Base-by-base conservation (phyloP, 2,888 invertebrate genomes). In the Diabrotica balteata region DNA sequence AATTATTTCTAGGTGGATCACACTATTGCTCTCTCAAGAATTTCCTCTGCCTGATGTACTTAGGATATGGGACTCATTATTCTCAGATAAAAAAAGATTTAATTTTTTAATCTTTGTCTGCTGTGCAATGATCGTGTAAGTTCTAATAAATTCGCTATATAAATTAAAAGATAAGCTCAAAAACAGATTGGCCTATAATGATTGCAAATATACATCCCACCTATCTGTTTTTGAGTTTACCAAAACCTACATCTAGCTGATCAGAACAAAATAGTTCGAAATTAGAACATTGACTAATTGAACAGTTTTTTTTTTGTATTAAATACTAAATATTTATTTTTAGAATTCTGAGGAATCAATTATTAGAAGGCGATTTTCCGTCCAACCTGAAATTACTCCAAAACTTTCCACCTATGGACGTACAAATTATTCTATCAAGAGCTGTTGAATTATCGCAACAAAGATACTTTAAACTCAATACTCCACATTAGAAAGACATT, bases 41-140 rank as follows among this genome's bases (percentile, higher is more conserved):
- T 98, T 98, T 84, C 93, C 96, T 32, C 86, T 99, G 74, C 98
- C 99, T 52, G 98, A 99, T 84, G 96, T 99, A 0, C 91, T 98
- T 78, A 88, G 97, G 72, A 92, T 99, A 79, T 99, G 99, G 99
- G 99, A 99, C 83, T 94, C 97, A 0, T 85, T 99, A 61, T 95
- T 99, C 82, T 92, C 98, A 0, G 97, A 98, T 84, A 88, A 91
- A 61, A 88, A 91, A 63, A 88, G 98, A 79, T 98, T 98, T 82
- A 90, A 93, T 78, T 97, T 96, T 80, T 90, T 98, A 4, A 92
- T 96, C 71, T 90, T 93, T 81, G 92, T 98, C 67, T 98, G 98
- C 84, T 95, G 96, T 86, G 95, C 98, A 78, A 99, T 99, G 98
- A 93, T 99, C 76, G 87, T 97, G 96, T 97, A 87, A 90, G 95